Conservation (phyloP, 1,140 invertebrate genomes). For the Drosophila erecta region DNA sequence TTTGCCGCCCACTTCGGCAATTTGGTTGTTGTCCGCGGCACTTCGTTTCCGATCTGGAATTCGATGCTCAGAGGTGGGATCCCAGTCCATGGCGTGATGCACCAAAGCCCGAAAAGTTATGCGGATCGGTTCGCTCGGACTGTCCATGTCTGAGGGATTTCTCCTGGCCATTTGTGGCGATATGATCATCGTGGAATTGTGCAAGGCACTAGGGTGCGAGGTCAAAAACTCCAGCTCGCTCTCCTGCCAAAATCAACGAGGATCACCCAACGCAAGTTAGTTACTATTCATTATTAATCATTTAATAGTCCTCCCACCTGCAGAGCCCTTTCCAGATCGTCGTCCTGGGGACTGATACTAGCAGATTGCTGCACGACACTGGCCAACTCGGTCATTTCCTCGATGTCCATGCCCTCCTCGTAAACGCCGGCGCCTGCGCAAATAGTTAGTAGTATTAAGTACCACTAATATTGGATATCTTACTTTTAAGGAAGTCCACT, state of each 20-base stretch:
- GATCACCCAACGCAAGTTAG: too few relatives aligned
- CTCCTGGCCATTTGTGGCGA: not conserved
- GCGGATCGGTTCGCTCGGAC: constrained; percentile 22
- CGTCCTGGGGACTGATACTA: not conserved
- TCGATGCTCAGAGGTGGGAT: constrained; percentile 9
- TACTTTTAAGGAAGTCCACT: constrained; percentile 21
- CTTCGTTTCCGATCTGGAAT: constrained; percentile 13
- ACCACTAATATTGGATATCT: not conserved
- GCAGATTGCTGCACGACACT: constrained; percentile 49
- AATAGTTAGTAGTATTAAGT: not conserved
- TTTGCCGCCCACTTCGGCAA: constrained; percentile 2
- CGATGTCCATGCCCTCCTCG: constrained; percentile 58
- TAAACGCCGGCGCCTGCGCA: constrained; percentile 49
- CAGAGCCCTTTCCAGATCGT: constrained; percentile 26
- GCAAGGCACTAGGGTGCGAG: not conserved
- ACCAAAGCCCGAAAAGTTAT: constrained; percentile 50
- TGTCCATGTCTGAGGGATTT: constrained; percentile 20
- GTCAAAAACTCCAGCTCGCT: constrained; percentile 46
- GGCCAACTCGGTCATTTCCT: constrained; percentile 60
- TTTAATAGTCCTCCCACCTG: constrained; percentile 10
- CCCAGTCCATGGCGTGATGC: constrained; percentile 67
- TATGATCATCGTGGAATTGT: constrained; percentile 63
- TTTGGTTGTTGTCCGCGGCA: not conserved
- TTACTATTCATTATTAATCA: too few relatives aligned
- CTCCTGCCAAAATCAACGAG: constrained; percentile 21